Evolutionary conservation across 2,113 vertebrate genomes (phyloP).

Genomic region (Leucoraja erinaceus): DNA sequence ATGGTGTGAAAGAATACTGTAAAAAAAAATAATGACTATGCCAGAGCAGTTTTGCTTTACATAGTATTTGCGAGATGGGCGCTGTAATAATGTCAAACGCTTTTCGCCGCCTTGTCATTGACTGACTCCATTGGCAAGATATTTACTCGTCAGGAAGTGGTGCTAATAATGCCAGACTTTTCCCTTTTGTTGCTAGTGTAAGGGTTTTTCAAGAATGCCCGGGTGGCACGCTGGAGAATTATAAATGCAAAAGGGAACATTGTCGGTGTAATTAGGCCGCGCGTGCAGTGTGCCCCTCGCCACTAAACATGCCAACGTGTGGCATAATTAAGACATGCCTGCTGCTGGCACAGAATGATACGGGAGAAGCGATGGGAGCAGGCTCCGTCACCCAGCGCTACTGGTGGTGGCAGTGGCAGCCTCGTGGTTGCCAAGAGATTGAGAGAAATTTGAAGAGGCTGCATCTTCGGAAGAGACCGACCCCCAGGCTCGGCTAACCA

Average conservation of each 20-base stretch:
- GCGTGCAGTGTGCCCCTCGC: conserved; percentile 19
- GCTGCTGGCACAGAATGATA: conserved; percentile 13
- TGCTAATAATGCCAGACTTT: background rate
- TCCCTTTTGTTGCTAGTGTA: background rate
- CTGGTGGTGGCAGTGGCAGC: conserved; percentile 9
- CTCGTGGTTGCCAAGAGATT: conserved; percentile 14
- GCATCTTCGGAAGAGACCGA: background rate
- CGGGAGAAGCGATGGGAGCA: background rate
- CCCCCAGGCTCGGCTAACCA: background rate
- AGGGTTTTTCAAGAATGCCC: background rate
- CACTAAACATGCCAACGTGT: background rate
- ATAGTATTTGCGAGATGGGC: background rate
- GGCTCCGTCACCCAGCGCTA: background rate
- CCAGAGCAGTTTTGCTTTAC: background rate
- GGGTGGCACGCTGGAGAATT: background rate
- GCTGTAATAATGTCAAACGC: background rate
- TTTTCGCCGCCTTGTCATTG: background rate
- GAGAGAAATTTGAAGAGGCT: conserved; percentile 1
- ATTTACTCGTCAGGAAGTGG: background rate
- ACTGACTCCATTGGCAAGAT: background rate
- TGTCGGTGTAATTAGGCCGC: background rate
- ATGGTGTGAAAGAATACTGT: background rate
- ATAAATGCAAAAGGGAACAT: conserved; percentile 12
- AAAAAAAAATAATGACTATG: background rate
- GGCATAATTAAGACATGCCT: conserved; percentile 34